A percentile compares a stretch with the other conserved stretches of the same genome.
phyloP scores from a whole-genome alignment of 2,113 vertebrate genomes.

The Cottus gobio region DNA sequence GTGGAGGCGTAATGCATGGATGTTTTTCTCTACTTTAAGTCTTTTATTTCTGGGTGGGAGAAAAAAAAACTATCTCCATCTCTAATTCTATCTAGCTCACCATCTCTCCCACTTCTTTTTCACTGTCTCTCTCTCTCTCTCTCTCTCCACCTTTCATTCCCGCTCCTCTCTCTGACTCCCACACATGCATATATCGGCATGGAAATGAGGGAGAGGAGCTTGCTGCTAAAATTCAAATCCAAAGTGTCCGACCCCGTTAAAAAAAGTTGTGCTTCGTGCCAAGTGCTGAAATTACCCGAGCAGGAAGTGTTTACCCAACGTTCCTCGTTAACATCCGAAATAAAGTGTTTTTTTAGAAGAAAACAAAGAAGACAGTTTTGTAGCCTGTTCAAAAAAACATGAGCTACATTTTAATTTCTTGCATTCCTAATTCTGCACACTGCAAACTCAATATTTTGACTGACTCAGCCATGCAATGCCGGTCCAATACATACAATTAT shows the following conservation, averaged over 20 bases:
- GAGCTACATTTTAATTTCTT: not conserved
- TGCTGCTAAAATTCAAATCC: slow-evolving; percentile 68
- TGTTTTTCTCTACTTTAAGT: slow-evolving; percentile 24
- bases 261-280: slow-evolving; percentile 33
- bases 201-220: slow-evolving; percentile 67
- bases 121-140: slow-evolving; percentile 35
- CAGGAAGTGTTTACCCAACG: slow-evolving; percentile 30
- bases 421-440: not conserved
- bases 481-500: not conserved
- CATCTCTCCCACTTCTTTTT: slow-evolving; percentile 54
- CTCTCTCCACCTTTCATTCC: slow-evolving; percentile 49
- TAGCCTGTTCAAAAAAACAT: not conserved
- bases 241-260: slow-evolving; percentile 49
- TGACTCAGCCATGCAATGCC: not conserved
- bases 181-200: slow-evolving; percentile 73
- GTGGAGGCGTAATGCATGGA: not conserved
- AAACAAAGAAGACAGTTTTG: not conserved
- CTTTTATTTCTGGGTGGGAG: slow-evolving; percentile 14
- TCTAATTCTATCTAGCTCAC: slow-evolving; percentile 52
- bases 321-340: slow-evolving; percentile 24
- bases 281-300: slow-evolving; percentile 29
- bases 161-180: slow-evolving; percentile 67
- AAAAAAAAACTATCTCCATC: slow-evolving; percentile 31
- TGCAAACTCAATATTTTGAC: not conserved
- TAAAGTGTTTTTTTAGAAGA: not conserved